These are phyloP conservation scores for Caenorhabditis tropicalis DNA, from an alignment of 1,140 invertebrate genomes.

Conservation along the genomic window DNA sequence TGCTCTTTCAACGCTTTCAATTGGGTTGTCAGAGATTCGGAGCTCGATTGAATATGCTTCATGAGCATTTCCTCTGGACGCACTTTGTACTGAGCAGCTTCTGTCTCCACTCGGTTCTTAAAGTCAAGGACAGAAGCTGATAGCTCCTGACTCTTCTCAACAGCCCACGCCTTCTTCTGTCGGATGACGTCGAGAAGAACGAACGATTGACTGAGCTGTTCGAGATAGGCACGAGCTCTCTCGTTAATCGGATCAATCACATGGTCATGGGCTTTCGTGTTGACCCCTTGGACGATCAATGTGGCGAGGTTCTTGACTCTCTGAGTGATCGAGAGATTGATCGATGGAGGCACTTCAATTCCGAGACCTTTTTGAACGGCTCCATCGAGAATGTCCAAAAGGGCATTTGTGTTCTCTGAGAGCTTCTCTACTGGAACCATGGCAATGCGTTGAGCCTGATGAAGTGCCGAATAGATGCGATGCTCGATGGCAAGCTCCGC, in stretches of 20 bases:
- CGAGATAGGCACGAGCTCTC: neutral
- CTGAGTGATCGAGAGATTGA: neutral
- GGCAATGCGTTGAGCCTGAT: conserved; percentile 28
- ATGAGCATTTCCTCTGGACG: conserved; percentile 37
- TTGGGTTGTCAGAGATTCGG: neutral
- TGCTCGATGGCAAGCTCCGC: conserved; percentile 26
- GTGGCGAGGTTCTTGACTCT: conserved; percentile 24
- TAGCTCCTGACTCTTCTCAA: conserved; percentile 22
- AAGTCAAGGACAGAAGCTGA: conserved; percentile 28
- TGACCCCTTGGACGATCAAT: neutral
- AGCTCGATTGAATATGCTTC: conserved; percentile 15
- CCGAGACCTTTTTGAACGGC: neutral
- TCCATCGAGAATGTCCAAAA: conserved; percentile 35
- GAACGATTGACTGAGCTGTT: conserved; percentile 35
- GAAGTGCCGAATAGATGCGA: conserved; percentile 4
- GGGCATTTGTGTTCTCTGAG: neutral
- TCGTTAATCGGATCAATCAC: conserved; percentile 38
- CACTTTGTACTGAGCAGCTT: conserved; percentile 13
- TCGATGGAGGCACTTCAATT: neutral
- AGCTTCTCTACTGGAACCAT: conserved; percentile 44
- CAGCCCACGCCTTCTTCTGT: conserved; percentile 22
- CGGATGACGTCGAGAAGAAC: conserved; percentile 37
- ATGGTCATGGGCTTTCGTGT: conserved; percentile 38
- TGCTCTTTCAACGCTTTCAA: conserved; percentile 2
- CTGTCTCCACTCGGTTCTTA: conserved; percentile 7